These are phyloP conservation scores for Notodonta dromedarius DNA, from an alignment of 2,888 invertebrate genomes.

Conservation along the genomic window DNA sequence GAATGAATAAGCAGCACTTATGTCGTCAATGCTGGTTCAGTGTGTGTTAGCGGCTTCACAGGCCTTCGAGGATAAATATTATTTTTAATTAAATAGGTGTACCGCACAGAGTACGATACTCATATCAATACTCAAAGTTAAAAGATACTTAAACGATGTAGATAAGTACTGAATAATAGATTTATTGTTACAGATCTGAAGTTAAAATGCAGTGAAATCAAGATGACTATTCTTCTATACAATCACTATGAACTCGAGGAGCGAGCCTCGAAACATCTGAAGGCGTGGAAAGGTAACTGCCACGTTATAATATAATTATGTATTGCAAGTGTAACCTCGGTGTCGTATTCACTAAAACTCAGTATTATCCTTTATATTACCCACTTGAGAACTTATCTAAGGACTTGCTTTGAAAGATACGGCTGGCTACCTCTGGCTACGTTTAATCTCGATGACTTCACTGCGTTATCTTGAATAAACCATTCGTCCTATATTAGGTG, in stretches of 20 bases:
- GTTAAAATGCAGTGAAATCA: conserved; percentile 42
- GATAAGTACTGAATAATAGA: too few relatives aligned
- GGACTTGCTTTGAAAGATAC: background rate
- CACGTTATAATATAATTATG: background rate
- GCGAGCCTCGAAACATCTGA: conserved; percentile 63
- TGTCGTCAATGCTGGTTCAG: too few relatives aligned
- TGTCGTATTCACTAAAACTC: background rate
- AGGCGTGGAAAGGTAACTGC: conserved; percentile 72
- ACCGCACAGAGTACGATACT: too few relatives aligned
- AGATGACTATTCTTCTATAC: conserved; percentile 72
- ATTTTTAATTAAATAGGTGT: too few relatives aligned
- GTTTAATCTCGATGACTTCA: conserved; percentile 3
- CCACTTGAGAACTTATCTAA: background rate
- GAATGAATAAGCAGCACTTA: too few relatives aligned
- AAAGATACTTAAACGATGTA: too few relatives aligned
- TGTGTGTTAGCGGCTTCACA: too few relatives aligned
- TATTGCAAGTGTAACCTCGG: too few relatives aligned
- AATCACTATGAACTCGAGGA: conserved; percentile 70
- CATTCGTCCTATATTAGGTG: background rate
- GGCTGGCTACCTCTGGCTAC: too few relatives aligned
- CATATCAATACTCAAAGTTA: too few relatives aligned
- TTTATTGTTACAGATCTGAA: conserved; percentile 51
- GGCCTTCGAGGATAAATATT: too few relatives aligned
- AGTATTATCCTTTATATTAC: background rate
- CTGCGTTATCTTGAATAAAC: conserved; percentile 6